These are phyloP conservation scores for Aurelia aurita complex sp. Pacific DNA, from an alignment of 30 jellyfish, hydroid and myxozoan genomes.

Conservation along the genomic window DNA sequence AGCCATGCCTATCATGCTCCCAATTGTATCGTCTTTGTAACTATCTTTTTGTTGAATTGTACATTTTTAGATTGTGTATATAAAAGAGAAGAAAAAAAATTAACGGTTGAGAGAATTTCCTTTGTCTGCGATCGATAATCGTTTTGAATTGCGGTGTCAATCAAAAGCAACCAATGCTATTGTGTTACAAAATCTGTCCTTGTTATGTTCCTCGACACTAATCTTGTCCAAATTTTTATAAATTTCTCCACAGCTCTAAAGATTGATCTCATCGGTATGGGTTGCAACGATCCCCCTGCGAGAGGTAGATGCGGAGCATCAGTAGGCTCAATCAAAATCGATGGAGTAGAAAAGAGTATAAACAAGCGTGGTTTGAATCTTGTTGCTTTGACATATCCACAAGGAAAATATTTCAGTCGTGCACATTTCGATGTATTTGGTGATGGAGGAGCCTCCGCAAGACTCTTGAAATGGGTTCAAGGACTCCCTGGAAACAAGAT, in stretches of 20 bases:
- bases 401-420: constrained; percentile 49
- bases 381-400: constrained; percentile 66
- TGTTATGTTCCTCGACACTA: no score
- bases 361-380: constrained; percentile 64
- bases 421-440: constrained; percentile 48
- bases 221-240: no score
- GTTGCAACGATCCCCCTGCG: constrained; percentile 70
- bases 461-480: constrained; percentile 50
- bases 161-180: no score
- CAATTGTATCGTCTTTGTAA: neutral
- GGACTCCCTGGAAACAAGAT: constrained; percentile 56
- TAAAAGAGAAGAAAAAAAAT: no score
- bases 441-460: constrained; percentile 58
- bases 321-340: constrained; percentile 56
- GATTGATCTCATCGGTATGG: constrained; percentile 54
- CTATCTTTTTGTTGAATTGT: no score
- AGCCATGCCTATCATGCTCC: no score
- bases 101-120: no score
- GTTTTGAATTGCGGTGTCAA: no score
- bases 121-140: no score
- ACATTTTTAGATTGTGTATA: no score
- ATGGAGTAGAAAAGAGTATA: constrained; percentile 62
- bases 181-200: no score
- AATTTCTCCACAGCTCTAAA: constrained; percentile 36
- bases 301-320: constrained; percentile 69